These are phyloP conservation scores for Rhizomys pruinosus DNA, from an alignment of 2,113 vertebrate genomes.

Conservation along the genomic window DNA sequence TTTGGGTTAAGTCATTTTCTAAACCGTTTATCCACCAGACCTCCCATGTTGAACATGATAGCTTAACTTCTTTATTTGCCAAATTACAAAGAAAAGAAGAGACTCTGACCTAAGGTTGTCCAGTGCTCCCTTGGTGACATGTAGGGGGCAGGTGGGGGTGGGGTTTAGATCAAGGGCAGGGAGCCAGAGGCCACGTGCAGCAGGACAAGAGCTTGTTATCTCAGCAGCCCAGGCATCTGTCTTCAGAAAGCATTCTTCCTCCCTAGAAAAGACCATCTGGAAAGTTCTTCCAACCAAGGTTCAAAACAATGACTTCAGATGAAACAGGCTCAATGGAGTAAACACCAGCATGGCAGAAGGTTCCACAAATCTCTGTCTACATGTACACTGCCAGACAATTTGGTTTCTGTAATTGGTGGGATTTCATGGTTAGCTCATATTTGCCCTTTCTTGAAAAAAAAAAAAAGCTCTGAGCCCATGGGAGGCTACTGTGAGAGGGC, in stretches of 20 bases:
- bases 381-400: not conserved
- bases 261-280: slow-evolving; percentile 54
- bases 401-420: not conserved
- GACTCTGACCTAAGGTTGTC: not conserved
- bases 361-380: slow-evolving; percentile 16
- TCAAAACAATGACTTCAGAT: slow-evolving; percentile 66
- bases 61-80: slow-evolving; percentile 47
- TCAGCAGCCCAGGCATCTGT: not conserved
- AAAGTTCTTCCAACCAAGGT: slow-evolving; percentile 59
- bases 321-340: slow-evolving; percentile 40
- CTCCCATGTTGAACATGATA: slow-evolving; percentile 20
- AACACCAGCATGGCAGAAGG: slow-evolving; percentile 16
- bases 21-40: slow-evolving; percentile 28
- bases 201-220: slow-evolving; percentile 19
- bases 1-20: slow-evolving; percentile 53
- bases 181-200: not conserved
- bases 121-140: not conserved
- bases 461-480: not conserved
- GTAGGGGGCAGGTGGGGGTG: not conserved
- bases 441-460: not conserved
- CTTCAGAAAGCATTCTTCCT: slow-evolving; percentile 19
- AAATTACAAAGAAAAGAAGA: slow-evolving; percentile 22
- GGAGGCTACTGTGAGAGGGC: not conserved
- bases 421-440: slow-evolving; percentile 42
- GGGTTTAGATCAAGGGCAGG: not conserved